Conservation (phyloP, 1,140 invertebrate species). For the Drosophila bifasciata region DNA sequence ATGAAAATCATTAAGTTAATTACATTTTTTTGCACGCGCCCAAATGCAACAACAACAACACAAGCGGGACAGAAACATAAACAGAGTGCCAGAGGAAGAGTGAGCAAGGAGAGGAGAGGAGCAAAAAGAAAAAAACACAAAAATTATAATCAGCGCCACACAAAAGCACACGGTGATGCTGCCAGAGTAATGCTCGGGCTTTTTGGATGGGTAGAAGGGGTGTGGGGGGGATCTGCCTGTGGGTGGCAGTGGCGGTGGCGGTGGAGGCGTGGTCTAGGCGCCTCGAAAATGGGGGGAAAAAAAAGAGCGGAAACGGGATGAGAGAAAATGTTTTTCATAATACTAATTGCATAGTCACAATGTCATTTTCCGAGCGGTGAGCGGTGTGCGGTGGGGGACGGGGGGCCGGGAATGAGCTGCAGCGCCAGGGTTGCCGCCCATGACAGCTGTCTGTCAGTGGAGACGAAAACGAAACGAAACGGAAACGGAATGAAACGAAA, state of each 20-base stretch:
- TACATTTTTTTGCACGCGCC: slow-evolving; percentile 76
- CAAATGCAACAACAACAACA: slow-evolving; percentile 35
- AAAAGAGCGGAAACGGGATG: slow-evolving; percentile 55
- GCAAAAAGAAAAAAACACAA: slow-evolving; percentile 45
- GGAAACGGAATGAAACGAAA: slow-evolving; percentile 14
- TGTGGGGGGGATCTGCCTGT: background rate
- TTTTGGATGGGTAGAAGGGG: slow-evolving; percentile 7
- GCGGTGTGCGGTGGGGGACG: background rate
- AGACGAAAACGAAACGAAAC: slow-evolving; percentile 38
- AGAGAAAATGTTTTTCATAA: slow-evolving; percentile 82
- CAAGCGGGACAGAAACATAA: slow-evolving; percentile 3
- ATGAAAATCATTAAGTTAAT: slow-evolving; percentile 82
- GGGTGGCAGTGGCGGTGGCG: background rate
- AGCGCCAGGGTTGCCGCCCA: slow-evolving; percentile 32
- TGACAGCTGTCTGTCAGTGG: slow-evolving; percentile 70
- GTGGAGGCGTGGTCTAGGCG: slow-evolving; percentile 6
- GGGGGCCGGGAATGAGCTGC: background rate
- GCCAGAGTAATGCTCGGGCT: slow-evolving; percentile 17
- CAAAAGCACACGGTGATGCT: slow-evolving; percentile 71
- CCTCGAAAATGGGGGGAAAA: slow-evolving; percentile 23
- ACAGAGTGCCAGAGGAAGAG: slow-evolving; percentile 28
- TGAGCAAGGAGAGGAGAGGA: slow-evolving; percentile 6
- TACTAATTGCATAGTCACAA: slow-evolving; percentile 84
- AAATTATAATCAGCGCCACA: slow-evolving; percentile 80
- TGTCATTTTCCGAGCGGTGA: slow-evolving; percentile 70